phyloP scores from a whole-genome alignment of 1,140 invertebrate genomes.

The Pemphigus obesinymphae region DNA sequence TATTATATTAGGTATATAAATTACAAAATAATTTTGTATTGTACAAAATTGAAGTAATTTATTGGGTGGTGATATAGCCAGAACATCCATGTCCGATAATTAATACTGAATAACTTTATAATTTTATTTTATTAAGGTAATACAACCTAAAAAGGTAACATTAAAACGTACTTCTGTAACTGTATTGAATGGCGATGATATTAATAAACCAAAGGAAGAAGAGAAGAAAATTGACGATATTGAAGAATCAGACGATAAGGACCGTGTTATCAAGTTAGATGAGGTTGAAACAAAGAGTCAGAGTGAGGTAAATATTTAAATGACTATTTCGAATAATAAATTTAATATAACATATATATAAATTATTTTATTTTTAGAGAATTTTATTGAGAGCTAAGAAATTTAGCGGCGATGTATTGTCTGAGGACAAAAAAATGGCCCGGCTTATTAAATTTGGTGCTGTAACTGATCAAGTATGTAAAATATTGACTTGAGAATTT shows the following conservation, averaged over 20 bases:
- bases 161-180: slow-evolving; percentile 27
- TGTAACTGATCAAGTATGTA: slow-evolving; percentile 34
- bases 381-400: slow-evolving; percentile 30
- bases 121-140: not conserved
- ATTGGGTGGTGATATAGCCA: too few relatives aligned
- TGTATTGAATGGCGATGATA: slow-evolving; percentile 7
- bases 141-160: slow-evolving; percentile 29
- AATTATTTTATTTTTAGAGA: slow-evolving; percentile 7
- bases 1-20: too few relatives aligned
- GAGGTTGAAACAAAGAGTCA: slow-evolving; percentile 14
- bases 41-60: too few relatives aligned
- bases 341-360: too few relatives aligned
- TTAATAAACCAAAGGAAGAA: not conserved
- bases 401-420: not conserved
- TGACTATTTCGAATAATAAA: not conserved
- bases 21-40: too few relatives aligned
- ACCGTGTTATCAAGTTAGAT: slow-evolving; percentile 28
- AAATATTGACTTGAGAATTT: too few relatives aligned
- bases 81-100: too few relatives aligned
- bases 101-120: not conserved
- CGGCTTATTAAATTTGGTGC: slow-evolving; percentile 34
- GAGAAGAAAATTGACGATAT: not conserved
- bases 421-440: slow-evolving; percentile 18
- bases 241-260: not conserved
- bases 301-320: not conserved